phyloP scores from a whole-genome alignment of 2,113 vertebrate genomes.

The Danionella cerebrum region DNA sequence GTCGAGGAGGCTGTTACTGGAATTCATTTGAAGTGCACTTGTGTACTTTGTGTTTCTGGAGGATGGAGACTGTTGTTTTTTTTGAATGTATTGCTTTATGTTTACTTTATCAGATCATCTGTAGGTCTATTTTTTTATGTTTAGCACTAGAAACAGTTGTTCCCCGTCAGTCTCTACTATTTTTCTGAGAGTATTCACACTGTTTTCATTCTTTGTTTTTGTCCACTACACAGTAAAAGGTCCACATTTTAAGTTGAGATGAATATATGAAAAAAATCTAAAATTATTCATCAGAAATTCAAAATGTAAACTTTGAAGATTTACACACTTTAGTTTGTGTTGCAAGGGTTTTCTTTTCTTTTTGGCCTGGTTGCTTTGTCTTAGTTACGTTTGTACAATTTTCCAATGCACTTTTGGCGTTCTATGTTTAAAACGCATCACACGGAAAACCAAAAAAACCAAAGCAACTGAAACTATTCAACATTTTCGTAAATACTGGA shows the following conservation, averaged over 20 bases:
- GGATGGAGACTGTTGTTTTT: constrained; percentile 53
- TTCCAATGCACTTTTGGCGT: constrained; percentile 42
- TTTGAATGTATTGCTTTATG: constrained; percentile 73
- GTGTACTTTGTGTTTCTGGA: background rate
- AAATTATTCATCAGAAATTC: no score
- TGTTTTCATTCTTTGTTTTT: background rate
- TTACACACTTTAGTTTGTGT: no score
- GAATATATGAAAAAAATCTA: no score
- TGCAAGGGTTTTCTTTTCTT: no score
- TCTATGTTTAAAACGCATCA: constrained; percentile 28
- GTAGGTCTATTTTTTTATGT: constrained; percentile 54
- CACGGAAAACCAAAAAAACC: constrained; percentile 42
- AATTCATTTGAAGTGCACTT: background rate
- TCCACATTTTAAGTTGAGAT: no score
- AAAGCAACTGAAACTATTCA: constrained; percentile 48
- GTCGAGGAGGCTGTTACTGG: background rate
- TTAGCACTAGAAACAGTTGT: constrained; percentile 72
- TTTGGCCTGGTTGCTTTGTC: no score
- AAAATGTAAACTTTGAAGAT: no score
- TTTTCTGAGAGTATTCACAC: constrained; percentile 3
- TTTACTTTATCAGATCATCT: background rate
- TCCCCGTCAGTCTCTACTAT: background rate
- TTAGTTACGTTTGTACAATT: constrained; percentile 26
- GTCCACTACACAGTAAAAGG: constrained; percentile 7
- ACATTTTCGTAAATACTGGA: no score